A percentile compares a stretch with the other conserved stretches of the same genome.
Evolutionary conservation across 2,113 vertebrate species (phyloP).

Genomic region (human (Homo sapiens)): GRCh38 chr5:116142501-116143000

Average conservation of each 20-base stretch:
- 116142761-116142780: background rate
- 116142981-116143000: background rate
- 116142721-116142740: background rate
- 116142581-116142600: background rate
- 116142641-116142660: background rate
- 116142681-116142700: background rate
- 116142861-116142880: background rate
- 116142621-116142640: background rate
- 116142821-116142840: background rate
- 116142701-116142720: background rate
- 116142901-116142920: slow-evolving; percentile 6
- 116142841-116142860: background rate
- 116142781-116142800: background rate
- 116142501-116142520: background rate
- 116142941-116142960: slow-evolving; percentile 2
- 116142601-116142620: background rate
- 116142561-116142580: background rate
- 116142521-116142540: slow-evolving; percentile 3
- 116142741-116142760: background rate
- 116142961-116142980: background rate
- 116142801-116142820: background rate
- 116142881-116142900: background rate
- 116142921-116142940: background rate
- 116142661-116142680: background rate
- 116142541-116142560: background rate